Conservation (phyloP, 2,113 vertebrate genomes). For the Bufo bufo region DNA sequence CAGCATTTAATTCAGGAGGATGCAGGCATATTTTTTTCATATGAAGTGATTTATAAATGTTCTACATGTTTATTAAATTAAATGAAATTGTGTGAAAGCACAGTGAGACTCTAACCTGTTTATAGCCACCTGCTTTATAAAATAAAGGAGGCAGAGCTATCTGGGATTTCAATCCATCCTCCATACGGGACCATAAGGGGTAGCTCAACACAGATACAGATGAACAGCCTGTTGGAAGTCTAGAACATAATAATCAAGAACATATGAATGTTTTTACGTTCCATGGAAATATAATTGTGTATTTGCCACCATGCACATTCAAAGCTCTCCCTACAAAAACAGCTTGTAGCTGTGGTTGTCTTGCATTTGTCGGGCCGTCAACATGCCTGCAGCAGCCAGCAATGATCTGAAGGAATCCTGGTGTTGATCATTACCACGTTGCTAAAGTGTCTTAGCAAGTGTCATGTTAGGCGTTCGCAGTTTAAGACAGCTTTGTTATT, state of each 20-base stretch:
- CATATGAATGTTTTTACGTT: too few relatives aligned
- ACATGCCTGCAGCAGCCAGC: not conserved
- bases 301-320: not conserved
- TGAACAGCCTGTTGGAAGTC: not conserved
- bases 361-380: constrained; percentile 35
- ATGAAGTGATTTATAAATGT: too few relatives aligned
- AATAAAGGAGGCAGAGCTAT: too few relatives aligned
- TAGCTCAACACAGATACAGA: too few relatives aligned
- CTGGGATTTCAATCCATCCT: too few relatives aligned
- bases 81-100: too few relatives aligned
- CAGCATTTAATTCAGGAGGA: too few relatives aligned
- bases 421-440: constrained; percentile 46
- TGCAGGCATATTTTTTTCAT: too few relatives aligned
- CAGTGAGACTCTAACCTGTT: too few relatives aligned
- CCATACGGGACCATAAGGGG: too few relatives aligned
- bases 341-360: constrained; percentile 13
- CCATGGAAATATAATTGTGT: not conserved
- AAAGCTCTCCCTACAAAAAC: not conserved
- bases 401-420: constrained; percentile 39
- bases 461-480: constrained; percentile 47
- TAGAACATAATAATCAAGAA: not conserved
- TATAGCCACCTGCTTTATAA: too few relatives aligned
- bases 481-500: constrained; percentile 48
- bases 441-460: constrained; percentile 47
- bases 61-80: too few relatives aligned